Evolutionary conservation across 2,888 invertebrate species (phyloP), one percentile per base, ranked within the genome.

Genomic region (Melanargia galathea): DNA sequence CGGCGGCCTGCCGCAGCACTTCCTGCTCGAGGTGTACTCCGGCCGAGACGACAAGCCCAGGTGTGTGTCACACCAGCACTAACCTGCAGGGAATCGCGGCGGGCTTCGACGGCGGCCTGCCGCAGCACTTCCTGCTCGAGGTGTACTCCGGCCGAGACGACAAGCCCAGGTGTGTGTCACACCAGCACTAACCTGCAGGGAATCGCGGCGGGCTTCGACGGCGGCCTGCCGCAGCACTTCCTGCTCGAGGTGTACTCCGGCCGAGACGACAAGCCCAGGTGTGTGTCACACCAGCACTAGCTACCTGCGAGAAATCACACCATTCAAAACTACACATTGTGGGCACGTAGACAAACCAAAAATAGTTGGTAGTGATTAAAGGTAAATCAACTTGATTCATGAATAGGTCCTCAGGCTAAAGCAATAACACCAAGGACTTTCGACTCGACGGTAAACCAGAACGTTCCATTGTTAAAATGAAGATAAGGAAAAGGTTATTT

Each of bases 121-220:
- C 96, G 65, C 97, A 97, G 91, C 93, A 93, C 82, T 97, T 97
- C 92, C 92, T 96, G 59, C 93, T 97, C 70, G 97, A 97, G 88
- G 93, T 97, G 30, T 30, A 30, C 30, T 30, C 30, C 30, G 30
- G 30, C 7, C 30, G 30, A 30, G 7, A 30, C 30, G 30, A 73
- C 51, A 66, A 72, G 57, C 89, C 87, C 49, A 85, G 91, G 92
- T 85, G 20, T 6, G 30, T 30, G 30, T 5, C 8, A 8, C 5
- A 6, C 30, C 30, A 6, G 30, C 30, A 30, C 26, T 6, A 30
- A 8, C 30, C 30, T 30, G 30, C 30, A 30, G 30, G 30, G 6
- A 30, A 30, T 6, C 26, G 26, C 26, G 71, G 58, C 24, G 30
- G 30, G 16, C 7, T 4, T 30, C 30, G 30, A 30, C 30, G 30